Evolutionary conservation across 1,140 invertebrate species (phyloP), one percentile per base, ranked within the genome.

Genomic region (Dryas iulia): DNA sequence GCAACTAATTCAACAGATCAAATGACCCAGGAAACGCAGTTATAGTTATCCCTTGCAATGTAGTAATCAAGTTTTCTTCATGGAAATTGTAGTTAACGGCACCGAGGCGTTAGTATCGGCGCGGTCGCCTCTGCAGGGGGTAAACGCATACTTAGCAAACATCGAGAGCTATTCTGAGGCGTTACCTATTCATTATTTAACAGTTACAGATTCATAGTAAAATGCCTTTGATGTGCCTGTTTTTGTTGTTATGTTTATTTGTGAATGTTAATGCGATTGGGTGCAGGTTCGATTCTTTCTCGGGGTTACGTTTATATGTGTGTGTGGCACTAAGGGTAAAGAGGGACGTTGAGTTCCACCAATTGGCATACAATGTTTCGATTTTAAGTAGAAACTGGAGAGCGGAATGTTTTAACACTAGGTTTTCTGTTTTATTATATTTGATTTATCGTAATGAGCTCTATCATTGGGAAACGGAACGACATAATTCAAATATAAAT

Each of bases 31-130:
- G 69, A 71, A 61, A 54, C 11, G 62, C 31, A 71, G 58, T 71
- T 71, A 71, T 66, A 71, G 58, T 71, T 71, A 71, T 66, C 68
- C 30, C 52, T 35, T 6, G 58, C 52, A 39, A 58, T 60, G 63
- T 66, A 61, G 63, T 54, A 71, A 71, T 71, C 69, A 71, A 66
- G 69, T 71, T 71, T 66, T 57, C 69, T 71, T 66, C 69, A 59
- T 71, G 69, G 62, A 71, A 71, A 71, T 66, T 61, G 63, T 71
- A 66, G 57, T 71, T 71, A 71, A 71, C 69, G 69, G 69, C 63
- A 66, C 56, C 33, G 12, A 47, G 56, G 58, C 57, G 61, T 52
- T 54, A 56, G 59, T 39, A 57, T 61, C 47, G 59, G 53, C 18
- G 23, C 53, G n/a, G 57, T 47, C 31, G 66, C 31, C 69, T 35